Evolutionary conservation across 2,888 invertebrate genomes (phyloP).

Genomic region (Trichogramma dendrolimi): DNA sequence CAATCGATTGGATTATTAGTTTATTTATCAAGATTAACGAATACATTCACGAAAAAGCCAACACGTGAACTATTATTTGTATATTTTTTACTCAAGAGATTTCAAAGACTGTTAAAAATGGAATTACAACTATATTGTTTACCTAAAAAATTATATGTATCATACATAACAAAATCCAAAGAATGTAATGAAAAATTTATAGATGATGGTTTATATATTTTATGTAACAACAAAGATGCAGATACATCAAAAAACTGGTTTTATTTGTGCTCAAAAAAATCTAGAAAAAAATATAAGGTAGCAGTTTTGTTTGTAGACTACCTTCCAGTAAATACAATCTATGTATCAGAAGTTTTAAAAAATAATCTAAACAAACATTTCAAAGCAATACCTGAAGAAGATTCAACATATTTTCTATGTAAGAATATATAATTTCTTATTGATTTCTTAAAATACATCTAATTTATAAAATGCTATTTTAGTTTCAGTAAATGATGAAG

Average conservation of each 20-base stretch:
- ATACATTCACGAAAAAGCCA: slow-evolving; percentile 33
- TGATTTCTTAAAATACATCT: slow-evolving; percentile 6
- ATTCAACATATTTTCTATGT: slow-evolving; percentile 40
- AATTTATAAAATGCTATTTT: slow-evolving; percentile 15
- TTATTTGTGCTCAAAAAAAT: slow-evolving; percentile 36
- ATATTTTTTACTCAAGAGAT: slow-evolving; percentile 32
- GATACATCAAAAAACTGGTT: slow-evolving; percentile 28
- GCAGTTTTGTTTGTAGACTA: slow-evolving; percentile 31
- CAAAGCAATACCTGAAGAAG: slow-evolving; percentile 19
- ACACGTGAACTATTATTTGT: slow-evolving; percentile 34
- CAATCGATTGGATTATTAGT: slow-evolving; percentile 5
- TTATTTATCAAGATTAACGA: slow-evolving; percentile 10
- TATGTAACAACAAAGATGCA: slow-evolving; percentile 30
- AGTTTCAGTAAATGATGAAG: slow-evolving; percentile 33
- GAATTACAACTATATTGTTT: slow-evolving; percentile 31
- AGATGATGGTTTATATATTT: slow-evolving; percentile 37
- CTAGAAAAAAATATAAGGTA: slow-evolving; percentile 41
- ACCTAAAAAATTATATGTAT: slow-evolving; percentile 31
- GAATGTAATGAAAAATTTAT: slow-evolving; percentile 28
- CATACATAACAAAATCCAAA: slow-evolving; percentile 26
- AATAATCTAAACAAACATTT: slow-evolving; percentile 39
- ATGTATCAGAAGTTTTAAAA: slow-evolving; percentile 40
- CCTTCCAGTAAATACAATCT: slow-evolving; percentile 30
- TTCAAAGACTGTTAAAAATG: slow-evolving; percentile 32
- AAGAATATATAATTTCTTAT: slow-evolving; percentile 30